Base-by-base conservation (phyloP, 2,797 vertebrate genomes). In the Poecilia picta region DNA sequence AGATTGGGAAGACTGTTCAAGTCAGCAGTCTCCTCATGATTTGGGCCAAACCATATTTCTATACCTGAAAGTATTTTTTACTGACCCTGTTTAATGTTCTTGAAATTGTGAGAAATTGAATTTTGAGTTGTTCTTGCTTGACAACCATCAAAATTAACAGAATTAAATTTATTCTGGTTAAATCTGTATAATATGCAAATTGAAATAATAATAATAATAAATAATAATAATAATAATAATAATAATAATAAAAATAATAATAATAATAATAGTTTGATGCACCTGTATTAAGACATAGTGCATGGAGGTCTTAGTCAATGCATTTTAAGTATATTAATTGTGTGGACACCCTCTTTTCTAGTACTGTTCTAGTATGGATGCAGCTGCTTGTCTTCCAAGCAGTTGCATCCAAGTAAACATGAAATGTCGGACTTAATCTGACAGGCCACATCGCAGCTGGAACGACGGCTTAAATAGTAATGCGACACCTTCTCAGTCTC, bases 401-500 rank as follows among this genome's bases (percentile, higher is more conserved):
- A 75, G 53, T 28, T 72, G 72, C 73, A 75, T 28, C 62, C 73
- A 72, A 72, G 79, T 71, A 82, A 79, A 83, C 76, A 75, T 41
- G 57, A 83, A 28, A 78, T 86, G 81, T 77, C 76, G 78, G 82
- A 76, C 57, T 79, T 87, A 88, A 85, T 83, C 73, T 89, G 78
- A 85, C 82, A 81, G 49, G 55, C 53, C 64, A 71, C 59, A 73
- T 81, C 46, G 74, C 73, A 83, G 87, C 89, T 81, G 77, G 89
- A 83, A 89, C 90, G 80, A 89, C 75, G 75, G 83, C 81, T 91
- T 89, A 84, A 90, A 90, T 87, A 78, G 79, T 86, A 90, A 83
- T 82, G 80, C 83, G 87, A 89, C 91, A 90, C 77, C 84, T 84
- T 90, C 90, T 92, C 84, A 89, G 90, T 92, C 89, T 70, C 39